A percentile compares a stretch with the other conserved stretches of the same genome.
phyloP scores from a whole-genome alignment of 2,113 vertebrate species.

The Myanophis thanlyinensis region DNA sequence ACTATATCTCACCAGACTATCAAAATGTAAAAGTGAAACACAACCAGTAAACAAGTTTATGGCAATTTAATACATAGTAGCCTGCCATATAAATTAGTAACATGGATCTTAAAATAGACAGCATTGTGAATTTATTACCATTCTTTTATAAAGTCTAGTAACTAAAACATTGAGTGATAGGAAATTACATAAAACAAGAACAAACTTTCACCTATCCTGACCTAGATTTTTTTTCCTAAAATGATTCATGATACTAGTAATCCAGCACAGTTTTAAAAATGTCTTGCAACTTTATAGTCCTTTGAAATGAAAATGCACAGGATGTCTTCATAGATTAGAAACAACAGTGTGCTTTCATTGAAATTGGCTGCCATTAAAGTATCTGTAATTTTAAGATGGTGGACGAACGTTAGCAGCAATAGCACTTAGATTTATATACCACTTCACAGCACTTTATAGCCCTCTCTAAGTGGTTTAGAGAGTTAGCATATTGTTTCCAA shows the following conservation, averaged over 20 bases:
- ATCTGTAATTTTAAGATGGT: conserved; percentile 72
- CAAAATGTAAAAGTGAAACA: conserved; percentile 26
- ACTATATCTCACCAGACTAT: conserved; percentile 26
- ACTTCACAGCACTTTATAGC: too few species aligned
- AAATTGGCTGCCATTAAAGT: conserved; percentile 52
- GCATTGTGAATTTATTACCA: background rate
- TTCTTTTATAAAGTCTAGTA: conserved; percentile 28
- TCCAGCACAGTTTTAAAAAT: conserved; percentile 44
- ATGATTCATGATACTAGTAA: conserved; percentile 34
- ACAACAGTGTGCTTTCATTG: conserved; percentile 61
- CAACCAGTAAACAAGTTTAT: conserved; percentile 35
- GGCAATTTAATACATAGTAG: conserved; percentile 8
- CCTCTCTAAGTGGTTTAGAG: too few species aligned
- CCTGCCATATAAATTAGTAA: conserved; percentile 24
- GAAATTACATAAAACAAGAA: conserved; percentile 32
- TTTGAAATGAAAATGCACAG: conserved; percentile 44
- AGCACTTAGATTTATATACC: too few species aligned
- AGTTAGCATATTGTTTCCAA: too few species aligned
- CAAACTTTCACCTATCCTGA: conserved; percentile 9
- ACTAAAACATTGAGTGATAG: background rate
- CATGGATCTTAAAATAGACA: conserved; percentile 18
- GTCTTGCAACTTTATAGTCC: conserved; percentile 14
- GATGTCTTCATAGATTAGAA: conserved; percentile 48
- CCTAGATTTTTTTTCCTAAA: background rate
- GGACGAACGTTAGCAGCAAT: conserved; percentile 54